Evolutionary conservation across 2,113 vertebrate species (phyloP).

Genomic region (Enhydra lutris): DNA sequence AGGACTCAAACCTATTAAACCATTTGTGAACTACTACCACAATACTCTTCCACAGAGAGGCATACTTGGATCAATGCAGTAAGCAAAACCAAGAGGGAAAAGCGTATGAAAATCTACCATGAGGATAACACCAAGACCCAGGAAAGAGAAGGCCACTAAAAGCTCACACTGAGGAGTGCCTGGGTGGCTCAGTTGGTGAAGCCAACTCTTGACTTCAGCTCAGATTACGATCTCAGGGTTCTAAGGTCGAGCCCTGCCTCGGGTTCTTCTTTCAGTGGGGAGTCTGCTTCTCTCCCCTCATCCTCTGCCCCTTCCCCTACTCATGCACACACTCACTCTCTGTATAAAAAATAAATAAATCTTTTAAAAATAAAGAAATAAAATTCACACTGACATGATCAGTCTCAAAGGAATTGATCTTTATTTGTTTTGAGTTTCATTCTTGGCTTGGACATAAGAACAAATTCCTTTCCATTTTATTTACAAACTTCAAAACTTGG

Average conservation of each 20-base stretch:
- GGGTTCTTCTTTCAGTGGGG: not conserved
- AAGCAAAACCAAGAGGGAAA: not conserved
- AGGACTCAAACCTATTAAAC: not conserved
- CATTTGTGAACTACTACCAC: not conserved
- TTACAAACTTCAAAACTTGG: not conserved
- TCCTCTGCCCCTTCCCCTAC: not conserved
- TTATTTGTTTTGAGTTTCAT: not conserved
- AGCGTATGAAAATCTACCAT: not conserved
- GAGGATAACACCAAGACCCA: not conserved
- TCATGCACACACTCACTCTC: not conserved
- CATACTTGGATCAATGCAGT: not conserved
- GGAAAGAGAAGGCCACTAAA: not conserved
- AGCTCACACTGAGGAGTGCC: not conserved
- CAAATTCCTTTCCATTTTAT: constrained; percentile 10
- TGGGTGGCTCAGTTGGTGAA: not conserved
- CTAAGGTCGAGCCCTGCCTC: not conserved
- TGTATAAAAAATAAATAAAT: not conserved
- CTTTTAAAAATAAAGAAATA: not conserved
- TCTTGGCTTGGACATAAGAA: not conserved
- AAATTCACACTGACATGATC: not conserved
- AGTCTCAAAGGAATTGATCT: not conserved
- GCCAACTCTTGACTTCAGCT: not conserved
- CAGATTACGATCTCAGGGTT: not conserved
- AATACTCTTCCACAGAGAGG: not conserved
- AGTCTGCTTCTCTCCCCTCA: not conserved